Conservation (phyloP, 2,113 vertebrate genomes). For the Notothenia coriiceps region DNA sequence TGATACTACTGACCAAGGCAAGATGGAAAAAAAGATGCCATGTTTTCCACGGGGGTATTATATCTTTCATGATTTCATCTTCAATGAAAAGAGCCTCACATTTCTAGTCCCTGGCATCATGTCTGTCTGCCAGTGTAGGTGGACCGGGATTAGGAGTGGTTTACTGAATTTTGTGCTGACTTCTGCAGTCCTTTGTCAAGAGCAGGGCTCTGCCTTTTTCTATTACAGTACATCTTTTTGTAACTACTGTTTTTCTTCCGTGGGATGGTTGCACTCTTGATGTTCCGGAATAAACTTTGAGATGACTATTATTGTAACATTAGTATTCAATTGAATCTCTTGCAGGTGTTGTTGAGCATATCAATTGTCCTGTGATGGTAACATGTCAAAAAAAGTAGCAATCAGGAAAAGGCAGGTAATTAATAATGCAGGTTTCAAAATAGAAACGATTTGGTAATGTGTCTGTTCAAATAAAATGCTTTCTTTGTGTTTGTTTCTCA, state of each 20-base stretch:
- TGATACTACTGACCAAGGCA: conserved; percentile 16
- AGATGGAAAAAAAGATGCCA: neutral
- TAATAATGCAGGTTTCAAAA: too few relatives aligned
- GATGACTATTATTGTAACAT: conserved; percentile 18
- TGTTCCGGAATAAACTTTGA: neutral
- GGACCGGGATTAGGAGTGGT: conserved; percentile 43
- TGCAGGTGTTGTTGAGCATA: neutral
- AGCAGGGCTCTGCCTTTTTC: conserved; percentile 26
- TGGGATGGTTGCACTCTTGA: conserved; percentile 3
- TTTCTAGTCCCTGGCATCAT: conserved; percentile 24
- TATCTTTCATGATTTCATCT: conserved; percentile 27
- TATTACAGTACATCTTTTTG: conserved; percentile 14
- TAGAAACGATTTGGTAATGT: neutral
- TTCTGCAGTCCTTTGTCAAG: conserved; percentile 39
- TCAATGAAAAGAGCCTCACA: conserved; percentile 10
- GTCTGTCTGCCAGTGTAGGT: conserved; percentile 29
- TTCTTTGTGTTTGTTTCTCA: neutral
- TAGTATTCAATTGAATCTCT: conserved; percentile 11
- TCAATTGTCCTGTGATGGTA: neutral
- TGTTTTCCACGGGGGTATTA: conserved; percentile 24
- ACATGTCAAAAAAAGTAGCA: too few relatives aligned
- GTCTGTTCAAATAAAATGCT: neutral
- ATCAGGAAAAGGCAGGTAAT: neutral
- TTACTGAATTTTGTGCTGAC: conserved; percentile 52
- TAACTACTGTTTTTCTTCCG: neutral